These are phyloP conservation scores for Microcebus lehilahytsara DNA, from an alignment of 2,113 vertebrate species.

Conservation along the genomic window DNA sequence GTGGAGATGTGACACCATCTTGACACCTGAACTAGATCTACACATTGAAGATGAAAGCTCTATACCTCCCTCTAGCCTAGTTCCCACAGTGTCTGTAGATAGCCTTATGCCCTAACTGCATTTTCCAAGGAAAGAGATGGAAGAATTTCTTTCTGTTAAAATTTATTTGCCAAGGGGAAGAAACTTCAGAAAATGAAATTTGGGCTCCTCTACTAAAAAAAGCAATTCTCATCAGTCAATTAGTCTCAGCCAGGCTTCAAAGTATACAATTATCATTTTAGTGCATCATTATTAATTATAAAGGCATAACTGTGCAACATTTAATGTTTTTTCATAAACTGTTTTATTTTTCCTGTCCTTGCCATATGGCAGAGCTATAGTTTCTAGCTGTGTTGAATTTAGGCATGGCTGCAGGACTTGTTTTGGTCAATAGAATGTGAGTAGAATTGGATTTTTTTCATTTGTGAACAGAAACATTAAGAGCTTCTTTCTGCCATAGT, in stretches of 20 bases:
- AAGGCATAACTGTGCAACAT: not conserved
- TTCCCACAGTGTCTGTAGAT: not conserved
- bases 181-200: not conserved
- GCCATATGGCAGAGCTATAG: not conserved
- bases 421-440: not conserved
- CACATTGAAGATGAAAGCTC: not conserved
- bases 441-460: not conserved
- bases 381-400: not conserved
- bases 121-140: not conserved
- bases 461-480: not conserved
- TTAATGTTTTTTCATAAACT: not conserved
- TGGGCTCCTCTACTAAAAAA: not conserved
- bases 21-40: not conserved
- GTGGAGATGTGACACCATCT: fast-evolving
- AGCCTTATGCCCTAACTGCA: not conserved
- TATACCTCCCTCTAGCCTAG: too few relatives aligned
- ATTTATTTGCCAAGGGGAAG: not conserved
- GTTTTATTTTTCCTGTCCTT: not conserved
- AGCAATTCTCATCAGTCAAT: not conserved
- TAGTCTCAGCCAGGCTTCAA: not conserved
- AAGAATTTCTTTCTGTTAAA: not conserved
- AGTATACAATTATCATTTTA: not conserved
- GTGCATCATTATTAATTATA: not conserved
- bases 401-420: not conserved
- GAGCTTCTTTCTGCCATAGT: not conserved